Conservation (phyloP, 2,113 vertebrate species). For the Xiphophorus couchianus region DNA sequence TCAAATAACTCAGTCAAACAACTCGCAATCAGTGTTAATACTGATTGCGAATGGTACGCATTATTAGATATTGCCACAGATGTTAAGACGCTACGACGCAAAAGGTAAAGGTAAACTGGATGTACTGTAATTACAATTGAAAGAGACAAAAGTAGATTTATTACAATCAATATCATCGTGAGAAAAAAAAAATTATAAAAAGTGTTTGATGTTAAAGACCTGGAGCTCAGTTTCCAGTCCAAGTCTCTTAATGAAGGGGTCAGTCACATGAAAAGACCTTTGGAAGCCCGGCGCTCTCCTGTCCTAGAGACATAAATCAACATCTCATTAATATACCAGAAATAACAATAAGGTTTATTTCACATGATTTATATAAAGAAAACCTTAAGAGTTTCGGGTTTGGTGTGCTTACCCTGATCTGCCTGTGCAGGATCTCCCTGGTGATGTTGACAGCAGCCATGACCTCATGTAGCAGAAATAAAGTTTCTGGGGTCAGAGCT, state of each 20-base stretch:
- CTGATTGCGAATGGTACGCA: not conserved
- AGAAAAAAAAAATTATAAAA: not conserved
- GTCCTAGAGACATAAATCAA: conserved; percentile 80
- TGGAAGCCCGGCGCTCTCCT: conserved; percentile 89
- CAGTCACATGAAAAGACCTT: conserved; percentile 92
- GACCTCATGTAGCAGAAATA: conserved; percentile 77
- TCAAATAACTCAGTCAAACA: not conserved
- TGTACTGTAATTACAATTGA: not conserved
- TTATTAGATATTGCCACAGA: not conserved
- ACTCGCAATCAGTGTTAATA: not conserved
- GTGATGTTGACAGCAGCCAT: conserved; percentile 95
- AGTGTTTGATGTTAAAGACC: conserved; percentile 72
- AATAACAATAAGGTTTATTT: not conserved
- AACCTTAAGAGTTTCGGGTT: not conserved
- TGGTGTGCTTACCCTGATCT: conserved; percentile 80
- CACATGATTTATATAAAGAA: not conserved
- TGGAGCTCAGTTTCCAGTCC: conserved; percentile 96
- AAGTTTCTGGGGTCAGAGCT: conserved; percentile 74
- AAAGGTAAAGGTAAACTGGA: not conserved
- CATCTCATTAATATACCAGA: conserved; percentile 1
- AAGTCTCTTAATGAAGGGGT: conserved; percentile 94
- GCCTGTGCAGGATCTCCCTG: conserved; percentile 89
- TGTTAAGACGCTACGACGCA: not conserved
- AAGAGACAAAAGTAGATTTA: not conserved
- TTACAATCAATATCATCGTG: not conserved